A percentile compares a stretch with the other conserved stretches of the same genome.
Evolutionary conservation across 2,113 vertebrate genomes (phyloP).

Genomic region (Lucifuga dentata): DNA sequence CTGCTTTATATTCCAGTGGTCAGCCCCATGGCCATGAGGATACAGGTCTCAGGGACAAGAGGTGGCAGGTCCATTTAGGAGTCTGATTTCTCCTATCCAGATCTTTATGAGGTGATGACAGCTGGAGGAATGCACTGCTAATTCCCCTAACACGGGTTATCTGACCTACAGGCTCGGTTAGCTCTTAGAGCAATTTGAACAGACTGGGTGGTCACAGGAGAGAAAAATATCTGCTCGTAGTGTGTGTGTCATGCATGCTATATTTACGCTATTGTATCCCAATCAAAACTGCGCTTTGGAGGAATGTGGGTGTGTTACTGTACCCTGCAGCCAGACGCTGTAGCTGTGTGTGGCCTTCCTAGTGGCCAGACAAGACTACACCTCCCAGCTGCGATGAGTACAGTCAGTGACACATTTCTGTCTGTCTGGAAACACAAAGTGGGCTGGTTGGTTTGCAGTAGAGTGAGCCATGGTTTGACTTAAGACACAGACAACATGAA

Average conservation of each 20-base stretch:
- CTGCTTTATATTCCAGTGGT: constrained; percentile 59
- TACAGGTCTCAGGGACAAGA: constrained; percentile 39
- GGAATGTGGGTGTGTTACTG: constrained; percentile 1
- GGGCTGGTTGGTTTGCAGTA: constrained; percentile 56
- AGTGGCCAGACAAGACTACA: constrained; percentile 21
- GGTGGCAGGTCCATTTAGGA: constrained; percentile 27
- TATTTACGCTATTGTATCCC: constrained; percentile 7
- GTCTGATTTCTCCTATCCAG: constrained; percentile 71
- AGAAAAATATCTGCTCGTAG: constrained; percentile 14
- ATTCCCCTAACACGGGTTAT: constrained; percentile 58
- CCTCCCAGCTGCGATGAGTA: constrained; percentile 22
- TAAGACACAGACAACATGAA: not conserved
- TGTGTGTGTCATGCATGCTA: not conserved
- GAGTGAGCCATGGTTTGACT: constrained; percentile 21
- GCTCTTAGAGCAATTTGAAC: constrained; percentile 13
- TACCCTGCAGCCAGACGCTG: constrained; percentile 12
- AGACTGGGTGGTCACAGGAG: constrained; percentile 32
- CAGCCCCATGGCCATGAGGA: constrained; percentile 35
- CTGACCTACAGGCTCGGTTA: constrained; percentile 60
- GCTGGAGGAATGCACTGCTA: constrained; percentile 69
- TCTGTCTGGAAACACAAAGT: constrained; percentile 53
- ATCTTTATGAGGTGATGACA: constrained; percentile 72
- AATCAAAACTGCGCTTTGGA: constrained; percentile 5
- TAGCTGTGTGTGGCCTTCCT: constrained; percentile 30
- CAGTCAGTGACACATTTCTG: constrained; percentile 66